Conservation (phyloP, 2,797 vertebrate species). For the Channa striata region DNA sequence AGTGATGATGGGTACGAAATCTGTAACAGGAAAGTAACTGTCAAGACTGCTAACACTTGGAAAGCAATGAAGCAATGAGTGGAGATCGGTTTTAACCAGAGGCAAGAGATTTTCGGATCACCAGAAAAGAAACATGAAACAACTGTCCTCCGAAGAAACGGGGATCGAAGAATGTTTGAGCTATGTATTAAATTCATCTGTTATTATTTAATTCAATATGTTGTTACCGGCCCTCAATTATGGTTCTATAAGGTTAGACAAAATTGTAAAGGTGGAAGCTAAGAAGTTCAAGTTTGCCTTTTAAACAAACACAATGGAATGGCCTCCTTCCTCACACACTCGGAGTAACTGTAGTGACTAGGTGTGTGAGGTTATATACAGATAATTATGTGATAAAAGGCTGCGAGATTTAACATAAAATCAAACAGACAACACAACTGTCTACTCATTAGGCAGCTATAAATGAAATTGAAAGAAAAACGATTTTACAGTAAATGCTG, state of each 20-base stretch:
- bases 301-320: too few relatives aligned
- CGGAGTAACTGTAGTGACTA: too few relatives aligned
- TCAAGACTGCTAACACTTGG: constrained; percentile 22
- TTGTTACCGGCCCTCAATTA: too few relatives aligned
- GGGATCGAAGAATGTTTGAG: background rate
- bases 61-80: constrained; percentile 27
- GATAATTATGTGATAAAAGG: background rate
- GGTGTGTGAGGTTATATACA: background rate
- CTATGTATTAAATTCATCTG: too few relatives aligned
- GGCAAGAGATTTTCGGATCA: background rate
- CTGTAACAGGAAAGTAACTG: constrained; percentile 17
- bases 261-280: too few relatives aligned
- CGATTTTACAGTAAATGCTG: too few relatives aligned
- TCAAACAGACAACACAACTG: background rate
- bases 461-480: background rate
- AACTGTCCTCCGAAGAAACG: background rate
- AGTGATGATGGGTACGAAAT: constrained; percentile 4
- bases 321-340: too few relatives aligned
- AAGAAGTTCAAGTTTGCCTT: too few relatives aligned
- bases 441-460: background rate
- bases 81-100: constrained; percentile 1
- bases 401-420: too few relatives aligned
- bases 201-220: too few relatives aligned
- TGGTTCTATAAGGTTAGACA: too few relatives aligned
- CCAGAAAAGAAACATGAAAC: background rate